phyloP scores from a whole-genome alignment of 2,113 vertebrate species.

The Nothocercus nigrocapillus region DNA sequence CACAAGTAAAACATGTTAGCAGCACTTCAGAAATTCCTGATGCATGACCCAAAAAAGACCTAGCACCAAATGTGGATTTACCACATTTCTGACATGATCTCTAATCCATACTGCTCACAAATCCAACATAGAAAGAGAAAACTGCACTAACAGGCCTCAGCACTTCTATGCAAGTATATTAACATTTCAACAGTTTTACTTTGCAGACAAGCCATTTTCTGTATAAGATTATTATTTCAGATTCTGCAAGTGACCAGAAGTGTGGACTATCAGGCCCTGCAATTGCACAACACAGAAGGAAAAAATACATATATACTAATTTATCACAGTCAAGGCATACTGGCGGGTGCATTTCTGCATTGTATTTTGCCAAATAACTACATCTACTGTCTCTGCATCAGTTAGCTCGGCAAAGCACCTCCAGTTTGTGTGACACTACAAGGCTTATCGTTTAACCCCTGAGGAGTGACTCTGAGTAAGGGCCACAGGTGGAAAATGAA shows the following conservation, averaged over 20 bases:
- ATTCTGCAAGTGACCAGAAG: not conserved
- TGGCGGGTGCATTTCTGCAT: not conserved
- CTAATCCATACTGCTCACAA: not conserved
- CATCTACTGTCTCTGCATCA: rapidly evolving
- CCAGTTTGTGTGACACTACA: not conserved
- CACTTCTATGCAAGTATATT: not conserved
- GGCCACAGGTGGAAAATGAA: not conserved
- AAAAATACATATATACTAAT: not conserved
- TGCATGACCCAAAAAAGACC: not conserved
- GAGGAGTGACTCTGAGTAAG: not conserved
- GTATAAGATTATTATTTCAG: not conserved
- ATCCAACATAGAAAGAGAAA: not conserved
- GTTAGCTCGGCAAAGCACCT: not conserved
- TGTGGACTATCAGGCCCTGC: not conserved
- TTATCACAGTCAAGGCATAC: not conserved
- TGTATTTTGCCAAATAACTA: not conserved
- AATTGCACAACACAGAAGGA: not conserved
- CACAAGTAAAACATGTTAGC: not conserved
- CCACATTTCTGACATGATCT: not conserved
- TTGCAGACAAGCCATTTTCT: not conserved
- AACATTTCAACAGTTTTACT: not conserved
- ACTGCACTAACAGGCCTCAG: not conserved
- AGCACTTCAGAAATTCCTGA: not conserved
- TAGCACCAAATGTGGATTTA: not conserved
- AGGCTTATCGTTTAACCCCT: not conserved